These are phyloP conservation scores for Meda fulgida DNA, from an alignment of 2,797 vertebrate species.

Conservation along the genomic window DNA sequence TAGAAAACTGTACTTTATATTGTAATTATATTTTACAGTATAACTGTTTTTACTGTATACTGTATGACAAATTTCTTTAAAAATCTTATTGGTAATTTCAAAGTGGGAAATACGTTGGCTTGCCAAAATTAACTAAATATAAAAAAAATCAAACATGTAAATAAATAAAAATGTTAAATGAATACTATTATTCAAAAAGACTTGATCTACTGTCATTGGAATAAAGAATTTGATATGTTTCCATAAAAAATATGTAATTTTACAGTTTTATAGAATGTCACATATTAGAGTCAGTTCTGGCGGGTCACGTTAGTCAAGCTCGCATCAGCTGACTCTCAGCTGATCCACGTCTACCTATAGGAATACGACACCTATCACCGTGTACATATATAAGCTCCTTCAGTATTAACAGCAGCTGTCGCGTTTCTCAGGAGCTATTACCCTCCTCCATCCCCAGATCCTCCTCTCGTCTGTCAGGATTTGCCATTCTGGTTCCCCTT, in stretches of 20 bases:
- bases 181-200: not conserved
- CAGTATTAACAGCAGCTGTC: too few relatives aligned
- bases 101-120: not conserved
- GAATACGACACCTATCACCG: too few relatives aligned
- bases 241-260: not conserved
- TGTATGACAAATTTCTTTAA: not conserved
- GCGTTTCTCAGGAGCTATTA: too few relatives aligned
- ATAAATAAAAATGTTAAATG: too few relatives aligned
- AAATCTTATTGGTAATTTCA: not conserved
- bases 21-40: not conserved
- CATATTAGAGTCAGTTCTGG: not conserved
- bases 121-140: not conserved
- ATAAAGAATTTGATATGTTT: not conserved
- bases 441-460: too few relatives aligned
- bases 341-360: too few relatives aligned
- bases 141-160: not conserved
- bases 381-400: too few relatives aligned
- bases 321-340: too few relatives aligned
- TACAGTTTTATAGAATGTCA: not conserved
- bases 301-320: too few relatives aligned
- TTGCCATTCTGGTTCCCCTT: too few relatives aligned
- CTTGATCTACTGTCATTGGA: not conserved
- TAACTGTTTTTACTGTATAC: not conserved
- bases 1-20: not conserved
- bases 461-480: too few relatives aligned